phyloP scores from a whole-genome alignment of 1,140 invertebrate genomes.

The Camponotus pennsylvanicus region DNA sequence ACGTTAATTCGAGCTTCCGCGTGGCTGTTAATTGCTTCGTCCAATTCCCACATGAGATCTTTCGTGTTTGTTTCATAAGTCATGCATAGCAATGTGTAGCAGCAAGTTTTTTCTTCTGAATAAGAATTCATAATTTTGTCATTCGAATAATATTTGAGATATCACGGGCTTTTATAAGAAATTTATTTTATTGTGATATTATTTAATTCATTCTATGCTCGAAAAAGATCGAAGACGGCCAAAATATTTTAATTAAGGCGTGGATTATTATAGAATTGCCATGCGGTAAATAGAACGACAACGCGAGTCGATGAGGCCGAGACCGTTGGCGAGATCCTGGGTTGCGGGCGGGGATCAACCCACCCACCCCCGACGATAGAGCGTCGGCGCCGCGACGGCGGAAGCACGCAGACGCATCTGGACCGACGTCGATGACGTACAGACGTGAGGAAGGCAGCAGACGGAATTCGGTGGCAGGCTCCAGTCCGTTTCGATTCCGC shows the following conservation, averaged over 20 bases:
- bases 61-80: not conserved
- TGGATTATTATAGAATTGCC: not conserved
- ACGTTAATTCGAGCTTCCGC: not conserved
- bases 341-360: constrained; percentile 56
- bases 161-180: not conserved
- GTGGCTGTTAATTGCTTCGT: not conserved
- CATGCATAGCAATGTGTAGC: not conserved
- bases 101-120: not conserved
- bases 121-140: not conserved
- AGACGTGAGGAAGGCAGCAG: constrained; percentile 15
- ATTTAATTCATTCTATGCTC: not conserved
- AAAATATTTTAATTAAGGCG: not conserved
- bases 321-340: constrained; percentile 58
- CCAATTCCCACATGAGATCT: not conserved
- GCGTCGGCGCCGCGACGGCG: constrained; percentile 71
- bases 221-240: not conserved
- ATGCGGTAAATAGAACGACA: constrained; percentile 18
- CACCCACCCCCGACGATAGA: constrained; percentile 44
- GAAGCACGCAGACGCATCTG: constrained; percentile 76
- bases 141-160: not conserved
- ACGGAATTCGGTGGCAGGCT: not conserved
- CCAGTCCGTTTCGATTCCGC: not conserved
- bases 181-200: not conserved
- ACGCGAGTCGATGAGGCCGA: constrained; percentile 62
- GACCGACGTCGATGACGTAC: constrained; percentile 56